Evolutionary conservation across 2,113 vertebrate genomes (phyloP), one percentile per base, ranked within the genome.

Genomic region (Ciconia maguari): DNA sequence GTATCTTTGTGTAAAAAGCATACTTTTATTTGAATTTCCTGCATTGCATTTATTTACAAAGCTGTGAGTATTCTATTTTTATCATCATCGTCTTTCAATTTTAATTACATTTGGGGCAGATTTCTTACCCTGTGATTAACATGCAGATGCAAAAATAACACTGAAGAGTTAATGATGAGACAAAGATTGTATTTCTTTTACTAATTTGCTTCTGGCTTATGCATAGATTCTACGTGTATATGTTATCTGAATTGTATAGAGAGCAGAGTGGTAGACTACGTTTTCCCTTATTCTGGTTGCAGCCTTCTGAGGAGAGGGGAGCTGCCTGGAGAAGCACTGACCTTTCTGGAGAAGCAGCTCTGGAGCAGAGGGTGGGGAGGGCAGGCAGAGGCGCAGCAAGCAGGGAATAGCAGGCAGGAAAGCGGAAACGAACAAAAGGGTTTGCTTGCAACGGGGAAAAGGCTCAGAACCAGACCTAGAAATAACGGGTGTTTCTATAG

Each of bases 181-280:
- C 22, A 32, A 72, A 86, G 44, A 83, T 0, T 62, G 24, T 44
- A 29, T 60, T 72, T 87, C 21, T 83, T 80, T 58, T 42, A 54
- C 13, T 25, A 25, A 26, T 71, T 88, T 69, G 60, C 22, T 85
- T 76, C 70, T 75, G 44, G 48, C 22, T 87, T 58, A 62, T 10
- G 20, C n/a, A n/a, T 12, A 54, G 36, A 41, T 54, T 68, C 29
- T 55, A 4, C 0, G 1, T 27, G 17, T 16, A 8, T 10, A 3
- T n/a, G 11, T 38, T n/a, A 22, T 26, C 20, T 29, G 27, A 51
- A 21, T 1, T 42, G 48, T 32, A 20, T 0, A 55, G 75, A 74
- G n/a, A 71, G 19, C 51, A 26, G 76, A 36, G 64, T 6, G 51
- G 64, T 14, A 61, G 27, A 13, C 29, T 4, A 5, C 42, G 27